phyloP scores from a whole-genome alignment of 1,140 invertebrate genomes.

The Gonioctena quinquepunctata region DNA sequence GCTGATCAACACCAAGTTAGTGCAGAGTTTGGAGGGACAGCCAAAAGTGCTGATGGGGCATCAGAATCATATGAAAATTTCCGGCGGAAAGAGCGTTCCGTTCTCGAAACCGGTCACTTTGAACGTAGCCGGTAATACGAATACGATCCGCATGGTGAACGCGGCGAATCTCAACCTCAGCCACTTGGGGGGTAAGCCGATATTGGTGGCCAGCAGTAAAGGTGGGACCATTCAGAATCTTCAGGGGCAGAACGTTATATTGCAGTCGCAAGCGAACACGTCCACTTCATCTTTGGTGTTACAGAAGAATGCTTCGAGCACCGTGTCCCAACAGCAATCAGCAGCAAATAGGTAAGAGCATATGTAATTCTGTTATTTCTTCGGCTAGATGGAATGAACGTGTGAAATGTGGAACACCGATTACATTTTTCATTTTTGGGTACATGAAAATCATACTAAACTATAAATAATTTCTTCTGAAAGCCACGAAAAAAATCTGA shows the following conservation, averaged over 20 bases:
- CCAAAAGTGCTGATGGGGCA: slow-evolving; percentile 46
- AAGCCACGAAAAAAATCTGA: too few relatives aligned
- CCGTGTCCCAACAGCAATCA: slow-evolving; percentile 15
- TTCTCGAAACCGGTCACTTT: slow-evolving; percentile 34
- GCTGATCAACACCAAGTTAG: slow-evolving; percentile 55
- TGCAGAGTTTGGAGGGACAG: slow-evolving; percentile 46
- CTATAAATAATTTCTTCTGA: too few relatives aligned
- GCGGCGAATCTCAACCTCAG: slow-evolving; percentile 59
- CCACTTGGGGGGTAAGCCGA: slow-evolving; percentile 67
- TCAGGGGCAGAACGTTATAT: slow-evolving; percentile 53
- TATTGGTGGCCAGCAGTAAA: slow-evolving; percentile 65
- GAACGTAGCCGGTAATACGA: slow-evolving; percentile 34
- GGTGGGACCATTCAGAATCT: slow-evolving; percentile 55
- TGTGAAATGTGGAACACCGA: too few relatives aligned
- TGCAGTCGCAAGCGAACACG: slow-evolving; percentile 44
- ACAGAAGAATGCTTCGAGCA: slow-evolving; percentile 30
- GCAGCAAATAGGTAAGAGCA: slow-evolving; percentile 28
- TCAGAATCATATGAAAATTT: slow-evolving; percentile 44
- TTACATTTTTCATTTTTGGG: too few relatives aligned
- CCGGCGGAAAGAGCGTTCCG: slow-evolving; percentile 27
- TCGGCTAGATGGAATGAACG: too few relatives aligned
- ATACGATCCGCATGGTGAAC: slow-evolving; percentile 61
- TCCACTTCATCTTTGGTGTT: slow-evolving; percentile 51
- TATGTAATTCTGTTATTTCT: too few relatives aligned
- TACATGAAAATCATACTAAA: too few relatives aligned